phyloP scores from a whole-genome alignment of 2,888 invertebrate genomes.

The Orchestes rusci region DNA sequence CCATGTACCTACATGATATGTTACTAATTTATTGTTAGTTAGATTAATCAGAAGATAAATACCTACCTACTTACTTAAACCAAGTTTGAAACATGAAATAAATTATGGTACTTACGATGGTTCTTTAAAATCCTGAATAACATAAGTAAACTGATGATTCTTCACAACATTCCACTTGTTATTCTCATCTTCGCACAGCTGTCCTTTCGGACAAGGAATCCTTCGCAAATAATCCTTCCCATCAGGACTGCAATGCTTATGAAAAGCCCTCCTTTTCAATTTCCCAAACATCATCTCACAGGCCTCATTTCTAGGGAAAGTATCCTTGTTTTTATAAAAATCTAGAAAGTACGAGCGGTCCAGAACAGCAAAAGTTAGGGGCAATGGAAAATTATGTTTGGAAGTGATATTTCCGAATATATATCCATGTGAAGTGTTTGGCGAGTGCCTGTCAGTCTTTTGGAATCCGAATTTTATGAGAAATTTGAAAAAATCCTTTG shows the following conservation, averaged over 20 bases:
- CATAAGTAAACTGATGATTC: constrained; percentile 89
- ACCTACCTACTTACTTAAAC: background rate
- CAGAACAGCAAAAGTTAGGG: constrained; percentile 80
- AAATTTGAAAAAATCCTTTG: constrained; percentile 80
- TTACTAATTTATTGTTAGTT: background rate
- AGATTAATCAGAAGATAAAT: no score
- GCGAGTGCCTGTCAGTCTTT: constrained; percentile 82
- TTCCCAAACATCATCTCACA: constrained; percentile 84
- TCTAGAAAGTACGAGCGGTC: constrained; percentile 84
- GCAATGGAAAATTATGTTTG: constrained; percentile 54
- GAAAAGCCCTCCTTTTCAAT: constrained; percentile 75
- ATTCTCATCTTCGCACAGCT: constrained; percentile 82
- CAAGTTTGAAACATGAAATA: background rate
- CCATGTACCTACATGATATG: no score
- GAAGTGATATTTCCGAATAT: constrained; percentile 94
- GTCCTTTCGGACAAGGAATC: constrained; percentile 73
- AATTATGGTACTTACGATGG: constrained; percentile 66
- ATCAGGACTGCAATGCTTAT: constrained; percentile 70
- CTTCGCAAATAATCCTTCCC: constrained; percentile 75
- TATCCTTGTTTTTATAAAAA: constrained; percentile 74
- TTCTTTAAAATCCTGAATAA: constrained; percentile 80
- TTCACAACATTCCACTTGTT: constrained; percentile 76
- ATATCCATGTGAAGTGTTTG: constrained; percentile 84
- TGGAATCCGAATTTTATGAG: constrained; percentile 94
- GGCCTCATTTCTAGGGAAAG: constrained; percentile 60